Evolutionary conservation across 1,140 invertebrate species (phyloP), one percentile per base, ranked within the genome.

Genomic region (Oreohelix idahoensis): DNA sequence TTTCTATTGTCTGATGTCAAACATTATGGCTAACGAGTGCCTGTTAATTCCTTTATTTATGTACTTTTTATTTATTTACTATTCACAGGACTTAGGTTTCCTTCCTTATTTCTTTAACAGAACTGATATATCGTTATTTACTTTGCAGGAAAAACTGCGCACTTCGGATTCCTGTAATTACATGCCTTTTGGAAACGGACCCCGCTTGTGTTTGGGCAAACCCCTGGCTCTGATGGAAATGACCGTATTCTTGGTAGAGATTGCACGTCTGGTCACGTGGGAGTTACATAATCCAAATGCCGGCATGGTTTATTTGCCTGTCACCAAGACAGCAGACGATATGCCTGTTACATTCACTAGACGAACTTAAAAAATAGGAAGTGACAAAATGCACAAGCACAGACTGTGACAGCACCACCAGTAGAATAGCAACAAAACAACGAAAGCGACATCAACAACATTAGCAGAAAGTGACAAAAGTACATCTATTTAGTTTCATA

Each of bases 121-220:
- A n/a, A n/a, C n/a, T n/a, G 42, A 45, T 5, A 45, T 15, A 45
- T 45, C 5, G 39, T 39, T 42, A 26, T 39, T 73, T 17, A 39
- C 13, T 20, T 73, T 73, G 1, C 36, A 73, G 71, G 42, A 26
- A 73, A 42, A 4, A 5, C 71, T 73, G 2, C 20, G 74, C 2
- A 76, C 20, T 1, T 5, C 15, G 51, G 74, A 51, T 39, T 38
- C 81, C 0, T 89, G 83, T 75, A 51, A 86, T 53, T 90, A 88
- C 81, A 79, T 90, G 29, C 90, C 90, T 10, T 91, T 88, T 79
- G 89, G 90, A 35, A 71, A 36, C 5, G 88, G 88, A 2, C 81
- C 76, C 1, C 81, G 89, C 1, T 32, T 42, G 4, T 91, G 90
- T 73, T 69, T 88, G n/a, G 90, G 90, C 8, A 76, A 86, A 39